Percentiles rank a stretch among this genome's conserved stretches.
phyloP scores from a whole-genome alignment of 2,797 vertebrate species.

The Girardinus metallicus region DNA sequence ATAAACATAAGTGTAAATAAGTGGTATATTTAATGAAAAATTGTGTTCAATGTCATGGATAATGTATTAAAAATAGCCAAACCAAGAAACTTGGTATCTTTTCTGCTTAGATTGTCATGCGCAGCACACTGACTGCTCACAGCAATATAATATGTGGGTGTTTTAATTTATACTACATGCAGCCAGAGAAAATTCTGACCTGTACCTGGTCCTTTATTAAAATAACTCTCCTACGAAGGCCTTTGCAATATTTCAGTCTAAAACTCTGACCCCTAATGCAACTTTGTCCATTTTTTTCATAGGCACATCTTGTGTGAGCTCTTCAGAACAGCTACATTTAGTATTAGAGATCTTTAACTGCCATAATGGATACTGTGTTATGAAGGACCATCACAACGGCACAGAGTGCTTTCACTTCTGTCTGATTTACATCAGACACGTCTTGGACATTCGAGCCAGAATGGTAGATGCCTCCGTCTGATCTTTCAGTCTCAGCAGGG shows the following conservation, averaged over 20 bases:
- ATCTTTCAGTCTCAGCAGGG: constrained; percentile 34
- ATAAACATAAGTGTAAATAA: background rate
- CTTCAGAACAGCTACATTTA: background rate
- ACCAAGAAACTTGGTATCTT: background rate
- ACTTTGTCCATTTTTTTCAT: background rate
- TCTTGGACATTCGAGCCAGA: constrained; percentile 32
- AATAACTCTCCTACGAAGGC: background rate
- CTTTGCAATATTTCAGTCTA: background rate
- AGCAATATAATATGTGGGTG: background rate
- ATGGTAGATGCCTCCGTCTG: constrained; percentile 42
- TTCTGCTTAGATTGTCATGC: background rate
- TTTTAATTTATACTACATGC: background rate
- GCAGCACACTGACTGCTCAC: background rate
- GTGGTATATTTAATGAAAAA: background rate
- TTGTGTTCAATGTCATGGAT: background rate
- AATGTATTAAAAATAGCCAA: background rate
- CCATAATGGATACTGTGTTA: background rate
- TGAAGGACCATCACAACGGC: constrained; percentile 34
- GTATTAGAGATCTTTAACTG: background rate
- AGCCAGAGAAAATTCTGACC: background rate
- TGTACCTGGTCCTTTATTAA: background rate
- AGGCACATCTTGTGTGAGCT: background rate
- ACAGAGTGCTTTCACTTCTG: constrained; percentile 21
- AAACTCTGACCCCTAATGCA: background rate
- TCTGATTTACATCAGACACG: constrained; percentile 13